Percentiles rank a stretch among this genome's conserved stretches.
These are phyloP conservation scores for Morus bassanus DNA, from an alignment of 2,797 vertebrate genomes.

Conservation along the genomic window DNA sequence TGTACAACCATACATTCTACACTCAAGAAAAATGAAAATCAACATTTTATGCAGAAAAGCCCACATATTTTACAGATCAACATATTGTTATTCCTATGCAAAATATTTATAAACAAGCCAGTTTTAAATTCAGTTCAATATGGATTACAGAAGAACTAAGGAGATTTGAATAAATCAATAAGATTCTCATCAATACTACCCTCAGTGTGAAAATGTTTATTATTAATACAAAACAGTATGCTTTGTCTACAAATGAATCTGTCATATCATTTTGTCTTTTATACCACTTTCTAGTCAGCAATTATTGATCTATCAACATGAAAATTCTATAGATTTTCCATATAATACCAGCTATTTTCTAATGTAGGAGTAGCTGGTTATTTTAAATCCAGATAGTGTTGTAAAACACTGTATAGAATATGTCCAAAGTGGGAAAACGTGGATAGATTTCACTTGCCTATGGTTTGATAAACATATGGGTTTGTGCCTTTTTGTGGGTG, in stretches of 20 bases:
- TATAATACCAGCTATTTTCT: neutral
- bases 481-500: neutral
- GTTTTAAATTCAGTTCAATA: conserved; percentile 33
- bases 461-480: neutral
- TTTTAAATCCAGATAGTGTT: neutral
- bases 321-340: neutral
- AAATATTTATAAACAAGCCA: conserved; percentile 15
- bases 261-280: neutral
- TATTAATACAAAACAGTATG: neutral
- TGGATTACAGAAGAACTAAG: neutral
- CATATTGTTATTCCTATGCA: neutral
- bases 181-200: conserved; percentile 9
- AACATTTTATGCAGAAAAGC: neutral
- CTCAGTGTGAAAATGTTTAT: neutral
- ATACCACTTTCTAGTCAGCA: neutral
- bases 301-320: neutral
- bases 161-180: conserved; percentile 18
- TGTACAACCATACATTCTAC: neutral
- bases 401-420: neutral
- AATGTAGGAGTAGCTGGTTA: neutral
- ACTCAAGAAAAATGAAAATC: neutral
- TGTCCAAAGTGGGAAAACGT: neutral
- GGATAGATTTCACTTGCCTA: neutral
- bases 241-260: conserved; percentile 8
- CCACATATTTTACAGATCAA: neutral